phyloP scores from a whole-genome alignment of 2,797 vertebrate species.

The Pipistrellus nathusii region DNA sequence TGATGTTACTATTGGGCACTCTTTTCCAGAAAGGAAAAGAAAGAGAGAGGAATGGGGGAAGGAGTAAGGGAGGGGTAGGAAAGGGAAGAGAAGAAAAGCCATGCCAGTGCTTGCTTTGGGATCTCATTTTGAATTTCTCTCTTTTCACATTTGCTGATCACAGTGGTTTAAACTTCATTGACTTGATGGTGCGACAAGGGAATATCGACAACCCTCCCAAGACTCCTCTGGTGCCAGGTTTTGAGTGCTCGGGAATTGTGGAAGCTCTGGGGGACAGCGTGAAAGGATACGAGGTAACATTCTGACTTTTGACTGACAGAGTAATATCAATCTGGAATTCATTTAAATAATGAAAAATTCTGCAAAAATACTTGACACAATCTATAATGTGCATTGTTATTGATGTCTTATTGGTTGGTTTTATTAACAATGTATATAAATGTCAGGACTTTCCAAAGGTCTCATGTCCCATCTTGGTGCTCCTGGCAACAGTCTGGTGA shows the following conservation, averaged over 20 bases:
- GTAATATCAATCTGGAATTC: background rate
- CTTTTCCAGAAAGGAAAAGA: background rate
- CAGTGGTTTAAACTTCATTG: slow-evolving; percentile 98
- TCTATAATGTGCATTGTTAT: background rate
- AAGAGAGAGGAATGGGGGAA: background rate
- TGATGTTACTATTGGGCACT: background rate
- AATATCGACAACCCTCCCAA: slow-evolving; percentile 98
- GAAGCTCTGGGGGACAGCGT: slow-evolving; percentile 95
- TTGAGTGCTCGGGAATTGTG: slow-evolving; percentile 98
- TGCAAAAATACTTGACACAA: background rate
- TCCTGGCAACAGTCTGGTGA: background rate
- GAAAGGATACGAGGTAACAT: slow-evolving; percentile 95
- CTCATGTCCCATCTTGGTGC: background rate
- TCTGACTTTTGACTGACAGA: background rate
- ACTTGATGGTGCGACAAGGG: slow-evolving; percentile 99
- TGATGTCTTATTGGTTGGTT: background rate
- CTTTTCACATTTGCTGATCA: slow-evolving; percentile 67
- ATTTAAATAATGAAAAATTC: background rate
- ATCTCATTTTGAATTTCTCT: slow-evolving; percentile 56
- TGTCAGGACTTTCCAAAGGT: background rate
- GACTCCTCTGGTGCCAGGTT: slow-evolving; percentile 96
- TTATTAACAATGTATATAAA: background rate
- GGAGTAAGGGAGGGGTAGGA: fast-evolving
- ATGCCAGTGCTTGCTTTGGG: background rate
- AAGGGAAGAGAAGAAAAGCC: background rate